Evolutionary conservation across 2,888 invertebrate genomes (phyloP).

Genomic region (Acrobasis consociella): DNA sequence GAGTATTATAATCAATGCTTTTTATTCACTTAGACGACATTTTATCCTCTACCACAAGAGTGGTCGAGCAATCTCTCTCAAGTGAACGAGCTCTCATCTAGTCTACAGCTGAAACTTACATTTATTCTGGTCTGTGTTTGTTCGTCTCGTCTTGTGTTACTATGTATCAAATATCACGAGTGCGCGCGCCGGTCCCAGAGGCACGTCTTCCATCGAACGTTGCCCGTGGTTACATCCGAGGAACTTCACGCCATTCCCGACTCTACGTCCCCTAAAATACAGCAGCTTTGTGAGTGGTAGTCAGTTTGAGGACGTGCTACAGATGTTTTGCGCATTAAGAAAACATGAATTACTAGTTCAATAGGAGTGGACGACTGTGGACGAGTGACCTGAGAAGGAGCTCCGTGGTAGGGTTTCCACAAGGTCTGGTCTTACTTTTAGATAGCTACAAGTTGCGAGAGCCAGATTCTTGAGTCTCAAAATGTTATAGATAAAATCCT

Average conservation of each 20-base stretch:
- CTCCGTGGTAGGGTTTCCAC: neutral
- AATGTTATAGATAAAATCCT: too few species aligned
- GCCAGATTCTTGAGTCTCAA: too few species aligned
- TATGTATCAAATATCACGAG: conserved; percentile 48
- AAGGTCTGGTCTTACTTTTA: neutral
- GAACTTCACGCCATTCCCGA: conserved; percentile 22
- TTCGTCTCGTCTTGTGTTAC: conserved; percentile 41
- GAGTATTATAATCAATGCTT: too few species aligned
- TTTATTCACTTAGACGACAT: neutral
- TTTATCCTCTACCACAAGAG: neutral
- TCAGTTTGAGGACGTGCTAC: conserved; percentile 41
- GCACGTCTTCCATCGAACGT: conserved; percentile 29
- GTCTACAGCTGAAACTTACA: conserved; percentile 4
- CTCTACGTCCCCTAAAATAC: conserved; percentile 9
- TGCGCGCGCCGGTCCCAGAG: conserved; percentile 34
- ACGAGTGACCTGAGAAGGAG: conserved; percentile 10
- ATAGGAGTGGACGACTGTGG: conserved; percentile 38
- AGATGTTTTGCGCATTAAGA: conserved; percentile 60
- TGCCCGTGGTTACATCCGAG: conserved; percentile 16
- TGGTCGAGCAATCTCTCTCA: neutral
- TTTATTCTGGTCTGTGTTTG: conserved; percentile 28
- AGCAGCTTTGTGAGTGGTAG: conserved; percentile 20
- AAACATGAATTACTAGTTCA: conserved; percentile 62
- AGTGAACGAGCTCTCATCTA: conserved; percentile 2
- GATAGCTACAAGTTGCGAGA: too few species aligned